phyloP scores from a whole-genome alignment of 2,888 invertebrate species.

The Metalampra italica region DNA sequence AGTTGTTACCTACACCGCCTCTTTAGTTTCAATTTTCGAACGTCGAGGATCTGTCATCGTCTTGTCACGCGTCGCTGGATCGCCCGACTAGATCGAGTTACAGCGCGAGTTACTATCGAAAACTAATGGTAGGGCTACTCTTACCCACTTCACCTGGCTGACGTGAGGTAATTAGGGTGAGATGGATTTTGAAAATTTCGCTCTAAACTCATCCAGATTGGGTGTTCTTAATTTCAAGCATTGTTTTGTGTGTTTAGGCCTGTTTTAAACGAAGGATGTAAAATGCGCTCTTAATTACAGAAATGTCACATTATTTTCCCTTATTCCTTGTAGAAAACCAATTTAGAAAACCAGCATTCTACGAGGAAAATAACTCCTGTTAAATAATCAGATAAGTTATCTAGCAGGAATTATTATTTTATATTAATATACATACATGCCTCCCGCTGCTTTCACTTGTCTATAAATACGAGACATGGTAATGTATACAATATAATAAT shows the following conservation, averaged over 20 bases:
- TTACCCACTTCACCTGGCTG: constrained; percentile 55
- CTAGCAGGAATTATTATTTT: too few relatives aligned
- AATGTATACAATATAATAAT: too few relatives aligned
- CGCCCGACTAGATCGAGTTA: too few relatives aligned
- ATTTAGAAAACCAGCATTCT: neutral
- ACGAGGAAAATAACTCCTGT: too few relatives aligned
- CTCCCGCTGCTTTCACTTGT: too few relatives aligned
- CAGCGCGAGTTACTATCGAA: constrained; percentile 11
- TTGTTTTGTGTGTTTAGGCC: neutral
- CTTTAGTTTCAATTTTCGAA: too few relatives aligned
- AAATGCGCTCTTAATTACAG: neutral
- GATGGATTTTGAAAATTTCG: neutral
- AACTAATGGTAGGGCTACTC: constrained; percentile 24
- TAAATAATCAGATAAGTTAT: too few relatives aligned
- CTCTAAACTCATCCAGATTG: neutral
- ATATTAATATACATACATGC: too few relatives aligned
- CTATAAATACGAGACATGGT: too few relatives aligned
- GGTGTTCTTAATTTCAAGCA: neutral
- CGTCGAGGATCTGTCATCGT: too few relatives aligned
- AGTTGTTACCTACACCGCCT: too few relatives aligned
- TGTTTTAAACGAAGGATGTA: neutral
- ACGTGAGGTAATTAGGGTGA: constrained; percentile 49
- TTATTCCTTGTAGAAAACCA: neutral
- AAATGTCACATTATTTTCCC: neutral
- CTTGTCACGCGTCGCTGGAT: too few relatives aligned